These are phyloP conservation scores for Chondrilla cf. caribensis DNA, from an alignment of 37 sponge, comb jelly and placozoan genomes.

Conservation along the genomic window DNA sequence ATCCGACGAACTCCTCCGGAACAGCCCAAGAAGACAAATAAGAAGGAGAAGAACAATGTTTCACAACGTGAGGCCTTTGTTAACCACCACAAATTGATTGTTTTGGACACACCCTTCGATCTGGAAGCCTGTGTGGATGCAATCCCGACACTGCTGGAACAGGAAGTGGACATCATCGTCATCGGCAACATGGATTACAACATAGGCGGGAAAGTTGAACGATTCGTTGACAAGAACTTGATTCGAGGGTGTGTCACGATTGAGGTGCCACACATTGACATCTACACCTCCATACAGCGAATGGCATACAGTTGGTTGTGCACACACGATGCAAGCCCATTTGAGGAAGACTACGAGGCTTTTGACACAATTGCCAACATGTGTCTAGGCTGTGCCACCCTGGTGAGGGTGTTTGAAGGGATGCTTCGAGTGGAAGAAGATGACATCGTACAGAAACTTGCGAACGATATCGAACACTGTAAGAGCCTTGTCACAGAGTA, in stretches of 20 bases:
- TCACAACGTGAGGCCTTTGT: not conserved
- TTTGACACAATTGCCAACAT: not conserved
- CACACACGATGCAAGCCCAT: not conserved
- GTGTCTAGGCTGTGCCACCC: not conserved
- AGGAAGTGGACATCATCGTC: not conserved
- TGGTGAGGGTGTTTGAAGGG: conserved; percentile 16
- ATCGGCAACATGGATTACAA: not conserved
- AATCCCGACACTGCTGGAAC: not conserved
- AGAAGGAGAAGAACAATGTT: not conserved
- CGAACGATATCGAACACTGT: not conserved
- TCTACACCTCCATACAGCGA: not conserved
- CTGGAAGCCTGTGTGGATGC: not conserved
- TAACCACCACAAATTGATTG: not conserved
- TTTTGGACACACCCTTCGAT: not conserved
- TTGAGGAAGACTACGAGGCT: not conserved
- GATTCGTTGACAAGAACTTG: not conserved
- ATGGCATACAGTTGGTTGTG: not conserved
- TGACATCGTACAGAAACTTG: not conserved
- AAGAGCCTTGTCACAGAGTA: not conserved
- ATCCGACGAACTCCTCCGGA: not conserved
- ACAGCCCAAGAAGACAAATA: not conserved
- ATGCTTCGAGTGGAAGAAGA: not conserved
- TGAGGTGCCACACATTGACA: not conserved
- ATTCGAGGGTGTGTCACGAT: not conserved
- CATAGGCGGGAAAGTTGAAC: not conserved